Base-by-base conservation (phyloP, 1,140 invertebrate genomes). In the Aleiodes sp. region DNA sequence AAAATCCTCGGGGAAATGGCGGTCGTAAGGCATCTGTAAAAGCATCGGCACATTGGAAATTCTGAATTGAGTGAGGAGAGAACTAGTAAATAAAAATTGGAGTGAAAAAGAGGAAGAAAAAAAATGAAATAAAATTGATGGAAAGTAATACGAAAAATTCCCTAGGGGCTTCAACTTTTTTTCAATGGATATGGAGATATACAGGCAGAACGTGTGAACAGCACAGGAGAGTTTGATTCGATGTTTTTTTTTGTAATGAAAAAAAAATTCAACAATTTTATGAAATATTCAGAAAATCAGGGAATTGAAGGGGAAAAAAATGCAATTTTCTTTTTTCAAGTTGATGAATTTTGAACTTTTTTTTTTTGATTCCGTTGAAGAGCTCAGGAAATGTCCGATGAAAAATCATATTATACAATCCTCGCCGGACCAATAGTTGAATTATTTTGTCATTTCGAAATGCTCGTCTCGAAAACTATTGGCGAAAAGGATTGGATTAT, bases 11-110 rank as follows among this genome's bases (percentile, higher is more conserved):
- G 65, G 65, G 65, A 67, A 37, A 67, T 24, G 60, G 43, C 52
- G 46, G 14, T 67, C 52, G 52, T 57, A 67, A 39, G 65, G 57
- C 39, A 46, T 57, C 65, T 67, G 63, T 65, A 65, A 56, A 56
- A 67, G 35, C 56, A 29, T 41, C 41, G 41, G 28, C 63, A 52
- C 35, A 60, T 60, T 57, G 33, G 56, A 60, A 67, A 67, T 67
- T 60, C 52, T 67, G 28, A 29, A 60, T 41, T 52, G 46, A 52
- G 46, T 52, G 46, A 52, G 46, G 46, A 52, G 46, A 4, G 46
- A 52, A 52, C 46, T 21, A 24, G 46, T 52, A 12, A 21, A 21
- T 24, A 52, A 52, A 52, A 24, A 24, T 52, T 52, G 46, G 62
- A 64, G 12, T 14, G 14, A 64, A 41, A 64, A 52, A 52, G 26